phyloP scores from a whole-genome alignment of 2,888 invertebrate genomes.

The Helleia helle region DNA sequence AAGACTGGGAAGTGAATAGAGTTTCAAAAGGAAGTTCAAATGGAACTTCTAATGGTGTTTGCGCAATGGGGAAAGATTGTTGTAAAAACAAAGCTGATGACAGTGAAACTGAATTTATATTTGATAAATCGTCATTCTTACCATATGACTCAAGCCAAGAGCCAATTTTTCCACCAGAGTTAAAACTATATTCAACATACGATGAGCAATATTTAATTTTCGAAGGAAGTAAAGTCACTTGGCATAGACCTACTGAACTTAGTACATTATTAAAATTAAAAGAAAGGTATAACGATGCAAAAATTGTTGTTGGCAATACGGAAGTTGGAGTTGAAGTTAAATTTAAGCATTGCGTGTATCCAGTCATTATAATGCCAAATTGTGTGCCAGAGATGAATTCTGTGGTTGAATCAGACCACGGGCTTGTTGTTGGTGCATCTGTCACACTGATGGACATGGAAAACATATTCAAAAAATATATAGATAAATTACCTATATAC shows the following conservation, averaged over 20 bases:
- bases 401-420: slow-evolving; percentile 70
- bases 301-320: slow-evolving; percentile 87
- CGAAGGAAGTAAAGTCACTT: slow-evolving; percentile 73
- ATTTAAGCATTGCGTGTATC: slow-evolving; percentile 84
- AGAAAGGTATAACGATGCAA: slow-evolving; percentile 77
- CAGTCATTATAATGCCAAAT: slow-evolving; percentile 88
- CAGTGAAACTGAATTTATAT: slow-evolving; percentile 69
- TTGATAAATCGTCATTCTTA: slow-evolving; percentile 75
- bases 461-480: slow-evolving; percentile 73
- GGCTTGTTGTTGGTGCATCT: slow-evolving; percentile 85
- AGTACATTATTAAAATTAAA: slow-evolving; percentile 77
- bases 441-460: slow-evolving; percentile 87
- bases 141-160: slow-evolving; percentile 85
- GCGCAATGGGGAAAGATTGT: slow-evolving; percentile 78
- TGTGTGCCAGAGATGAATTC: slow-evolving; percentile 84
- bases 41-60: slow-evolving; percentile 32
- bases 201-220: slow-evolving; percentile 69
- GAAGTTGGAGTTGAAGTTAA: slow-evolving; percentile 90
- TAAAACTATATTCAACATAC: slow-evolving; percentile 75
- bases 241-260: slow-evolving; percentile 80
- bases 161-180: slow-evolving; percentile 88
- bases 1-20: slow-evolving; percentile 77
- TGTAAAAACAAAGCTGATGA: slow-evolving; percentile 70
- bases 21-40: slow-evolving; percentile 30
- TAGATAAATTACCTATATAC: slow-evolving; percentile 69